A percentile compares a stretch with the other conserved stretches of the same genome.
Conservation (phyloP, 2,888 invertebrate genomes). For the Galerucella pusilla region DNA sequence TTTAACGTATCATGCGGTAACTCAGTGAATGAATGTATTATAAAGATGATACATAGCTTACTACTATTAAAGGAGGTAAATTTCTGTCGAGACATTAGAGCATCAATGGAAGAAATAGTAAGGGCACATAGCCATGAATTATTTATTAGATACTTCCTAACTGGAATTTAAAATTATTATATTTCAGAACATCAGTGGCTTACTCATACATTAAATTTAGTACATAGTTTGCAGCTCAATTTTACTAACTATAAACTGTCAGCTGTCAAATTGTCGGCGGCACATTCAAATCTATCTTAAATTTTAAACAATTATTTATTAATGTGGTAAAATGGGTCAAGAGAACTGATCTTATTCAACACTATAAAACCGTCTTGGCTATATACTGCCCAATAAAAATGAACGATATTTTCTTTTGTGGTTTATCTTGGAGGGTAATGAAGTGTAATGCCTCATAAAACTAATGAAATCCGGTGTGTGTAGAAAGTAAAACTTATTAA, state of each 20-base stretch:
- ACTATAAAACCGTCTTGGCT: not conserved
- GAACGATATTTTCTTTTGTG: not conserved
- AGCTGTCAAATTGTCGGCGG: too few relatives aligned
- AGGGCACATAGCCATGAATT: conserved; percentile 32
- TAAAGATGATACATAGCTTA: conserved; percentile 38
- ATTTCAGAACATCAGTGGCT: conserved; percentile 23
- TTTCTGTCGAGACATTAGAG: conserved; percentile 31
- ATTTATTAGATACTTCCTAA: conserved; percentile 40
- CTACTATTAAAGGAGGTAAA: conserved; percentile 36
- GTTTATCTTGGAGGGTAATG: conserved; percentile 16
- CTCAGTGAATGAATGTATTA: conserved; percentile 36
- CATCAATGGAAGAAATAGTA: conserved; percentile 39
- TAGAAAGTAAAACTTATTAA: conserved; percentile 24
- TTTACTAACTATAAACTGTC: too few relatives aligned
- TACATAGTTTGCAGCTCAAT: too few relatives aligned
- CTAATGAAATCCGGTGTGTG: conserved; percentile 25
- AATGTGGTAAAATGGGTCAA: too few relatives aligned
- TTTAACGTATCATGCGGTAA: conserved; percentile 23
- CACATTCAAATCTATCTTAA: too few relatives aligned
- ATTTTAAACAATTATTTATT: too few relatives aligned
- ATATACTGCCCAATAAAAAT: not conserved
- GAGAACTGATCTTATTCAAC: too few relatives aligned
- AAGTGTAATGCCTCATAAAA: conserved; percentile 27
- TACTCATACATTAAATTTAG: not conserved
- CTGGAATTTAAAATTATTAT: conserved; percentile 33